A percentile compares a stretch with the other conserved stretches of the same genome.
Evolutionary conservation across 1,140 invertebrate genomes (phyloP).

Genomic region (Holcopasites calliopsidis): DNA sequence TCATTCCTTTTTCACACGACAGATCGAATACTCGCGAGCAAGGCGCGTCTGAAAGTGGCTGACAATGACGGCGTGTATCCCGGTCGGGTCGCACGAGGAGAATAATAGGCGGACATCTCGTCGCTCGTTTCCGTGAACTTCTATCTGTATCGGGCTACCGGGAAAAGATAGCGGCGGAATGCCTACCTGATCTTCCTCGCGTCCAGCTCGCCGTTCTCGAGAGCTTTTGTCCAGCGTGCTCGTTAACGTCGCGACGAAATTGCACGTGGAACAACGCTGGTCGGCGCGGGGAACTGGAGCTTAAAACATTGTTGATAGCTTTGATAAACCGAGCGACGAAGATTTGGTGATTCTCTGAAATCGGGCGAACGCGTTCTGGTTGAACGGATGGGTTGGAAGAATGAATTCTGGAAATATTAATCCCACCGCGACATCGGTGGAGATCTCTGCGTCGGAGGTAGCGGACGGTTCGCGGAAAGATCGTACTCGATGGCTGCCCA

Average conservation of each 20-base stretch:
- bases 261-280: background rate
- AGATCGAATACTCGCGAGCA: background rate
- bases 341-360: too few relatives aligned
- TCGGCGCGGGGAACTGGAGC: background rate
- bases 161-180: slow-evolving; percentile 56
- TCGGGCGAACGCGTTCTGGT: too few relatives aligned
- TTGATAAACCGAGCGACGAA: too few relatives aligned
- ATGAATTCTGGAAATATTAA: slow-evolving; percentile 29
- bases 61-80: too few relatives aligned
- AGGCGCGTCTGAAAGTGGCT: background rate
- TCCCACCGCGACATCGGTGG: slow-evolving; percentile 20
- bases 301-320: background rate
- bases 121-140: slow-evolving; percentile 47
- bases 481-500: slow-evolving; percentile 2
- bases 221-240: slow-evolving; percentile 21
- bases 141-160: slow-evolving; percentile 55
- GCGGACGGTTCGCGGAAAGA: slow-evolving; percentile 30
- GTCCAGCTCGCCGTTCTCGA: slow-evolving; percentile 17
- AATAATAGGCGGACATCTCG: slow-evolving; percentile 35
- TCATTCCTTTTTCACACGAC: background rate
- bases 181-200: slow-evolving; percentile 42
- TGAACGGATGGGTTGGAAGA: too few relatives aligned
- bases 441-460: slow-evolving; percentile 28
- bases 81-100: background rate
- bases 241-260: slow-evolving; percentile 32